These are phyloP conservation scores for Eremophila alpestris DNA, from an alignment of 2,797 vertebrate genomes.

Conservation along the genomic window DNA sequence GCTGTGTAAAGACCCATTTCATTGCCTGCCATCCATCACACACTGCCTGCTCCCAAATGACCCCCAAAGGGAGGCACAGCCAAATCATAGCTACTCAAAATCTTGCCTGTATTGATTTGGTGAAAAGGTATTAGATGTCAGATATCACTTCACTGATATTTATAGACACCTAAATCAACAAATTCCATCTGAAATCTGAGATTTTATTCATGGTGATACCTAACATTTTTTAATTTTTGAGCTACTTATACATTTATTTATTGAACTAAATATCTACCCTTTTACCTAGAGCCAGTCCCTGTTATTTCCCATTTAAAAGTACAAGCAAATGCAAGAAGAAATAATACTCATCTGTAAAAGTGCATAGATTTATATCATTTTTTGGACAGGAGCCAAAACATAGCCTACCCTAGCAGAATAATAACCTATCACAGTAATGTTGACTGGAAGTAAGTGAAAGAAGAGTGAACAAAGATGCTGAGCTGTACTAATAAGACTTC, in stretches of 20 bases:
- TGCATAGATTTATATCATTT: neutral
- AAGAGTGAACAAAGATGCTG: neutral
- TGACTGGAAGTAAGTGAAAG: conserved; percentile 3
- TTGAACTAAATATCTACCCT: neutral
- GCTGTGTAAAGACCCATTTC: neutral
- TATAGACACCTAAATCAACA: neutral
- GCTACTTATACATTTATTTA: neutral
- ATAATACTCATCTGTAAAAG: neutral
- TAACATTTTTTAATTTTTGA: neutral
- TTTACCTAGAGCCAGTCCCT: neutral
- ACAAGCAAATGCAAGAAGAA: neutral
- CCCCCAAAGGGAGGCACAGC: neutral
- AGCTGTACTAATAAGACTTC: neutral
- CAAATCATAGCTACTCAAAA: neutral
- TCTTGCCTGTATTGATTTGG: neutral
- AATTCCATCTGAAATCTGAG: neutral
- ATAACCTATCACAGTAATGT: conserved; percentile 9
- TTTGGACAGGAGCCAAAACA: neutral
- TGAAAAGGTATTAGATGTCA: neutral
- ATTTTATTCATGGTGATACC: neutral
- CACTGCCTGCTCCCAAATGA: neutral
- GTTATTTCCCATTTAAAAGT: conserved; percentile 7
- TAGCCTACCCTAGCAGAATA: neutral
- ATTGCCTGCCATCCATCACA: neutral
- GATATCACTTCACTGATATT: neutral